phyloP scores from a whole-genome alignment of 2,113 vertebrate species.

The Amblyopsis rosae region DNA sequence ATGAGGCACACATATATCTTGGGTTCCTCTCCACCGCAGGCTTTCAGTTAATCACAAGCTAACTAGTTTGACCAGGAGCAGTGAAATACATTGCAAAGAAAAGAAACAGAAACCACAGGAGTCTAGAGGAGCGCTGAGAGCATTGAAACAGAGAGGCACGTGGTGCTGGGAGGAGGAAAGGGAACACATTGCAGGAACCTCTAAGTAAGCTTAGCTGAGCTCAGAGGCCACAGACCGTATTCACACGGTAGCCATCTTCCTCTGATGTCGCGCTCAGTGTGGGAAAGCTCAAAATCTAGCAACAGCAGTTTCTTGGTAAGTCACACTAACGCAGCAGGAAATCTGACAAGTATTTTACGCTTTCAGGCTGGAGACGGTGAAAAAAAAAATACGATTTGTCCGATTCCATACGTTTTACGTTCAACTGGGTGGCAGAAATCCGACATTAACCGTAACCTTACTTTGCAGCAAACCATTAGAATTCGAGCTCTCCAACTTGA shows the following conservation, averaged over 20 bases:
- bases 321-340: too few species aligned
- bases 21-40: neutral
- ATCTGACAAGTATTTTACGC: too few species aligned
- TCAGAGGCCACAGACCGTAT: conserved; percentile 22
- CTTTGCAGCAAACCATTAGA: too few species aligned
- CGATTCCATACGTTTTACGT: too few species aligned
- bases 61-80: conserved; percentile 40
- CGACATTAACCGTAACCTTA: too few species aligned
- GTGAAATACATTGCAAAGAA: conserved; percentile 5
- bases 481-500: conserved; percentile 50
- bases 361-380: too few species aligned
- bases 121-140: conserved; percentile 21
- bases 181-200: conserved; percentile 33
- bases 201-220: conserved; percentile 50
- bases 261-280: too few species aligned
- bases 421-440: too few species aligned
- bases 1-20: conserved; percentile 33
- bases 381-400: too few species aligned
- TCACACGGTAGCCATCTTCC: too few species aligned
- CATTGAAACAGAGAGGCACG: conserved; percentile 26
- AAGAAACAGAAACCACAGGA: conserved; percentile 6
- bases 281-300: conserved; percentile 6
- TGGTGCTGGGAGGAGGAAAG: conserved; percentile 43
- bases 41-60: conserved; percentile 11
- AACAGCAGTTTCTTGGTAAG: conserved; percentile 30